Percentiles rank a stretch among this genome's conserved stretches.
Evolutionary conservation across 1,140 invertebrate species (phyloP).

Genomic region (Conus betulinus): DNA sequence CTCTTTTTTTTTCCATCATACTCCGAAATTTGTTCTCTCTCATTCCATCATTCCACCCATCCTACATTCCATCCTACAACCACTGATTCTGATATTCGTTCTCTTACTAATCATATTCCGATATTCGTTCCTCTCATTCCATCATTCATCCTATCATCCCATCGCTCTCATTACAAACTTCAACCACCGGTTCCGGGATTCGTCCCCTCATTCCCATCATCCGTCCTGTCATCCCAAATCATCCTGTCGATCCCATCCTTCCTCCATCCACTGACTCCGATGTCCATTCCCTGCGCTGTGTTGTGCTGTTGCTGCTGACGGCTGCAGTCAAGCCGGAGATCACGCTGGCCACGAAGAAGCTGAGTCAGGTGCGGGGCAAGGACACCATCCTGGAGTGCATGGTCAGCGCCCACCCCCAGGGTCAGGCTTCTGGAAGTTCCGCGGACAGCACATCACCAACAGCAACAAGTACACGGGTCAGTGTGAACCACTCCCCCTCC

Average conservation of each 20-base stretch:
- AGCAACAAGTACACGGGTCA: conserved; percentile 83
- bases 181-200: no score
- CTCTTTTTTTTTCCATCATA: no score
- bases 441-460: conserved; percentile 77
- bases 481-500: neutral
- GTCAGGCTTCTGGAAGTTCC: conserved; percentile 90
- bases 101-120: no score
- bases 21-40: no score
- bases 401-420: conserved; percentile 91
- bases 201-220: neutral
- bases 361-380: conserved; percentile 66
- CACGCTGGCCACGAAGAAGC: conserved; percentile 56
- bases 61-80: no score
- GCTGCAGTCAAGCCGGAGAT: conserved; percentile 71
- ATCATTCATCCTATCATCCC: neutral
- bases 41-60: no score
- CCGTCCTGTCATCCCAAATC: neutral
- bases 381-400: conserved; percentile 86
- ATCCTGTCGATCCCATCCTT: neutral
- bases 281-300: neutral
- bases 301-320: neutral
- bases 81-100: no score
- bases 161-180: no score
- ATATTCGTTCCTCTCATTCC: neutral
- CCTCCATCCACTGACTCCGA: no score